Percentiles rank a stretch among this genome's conserved stretches.
Conservation (phyloP, 2,113 vertebrate genomes). For the Monopterus albus region DNA sequence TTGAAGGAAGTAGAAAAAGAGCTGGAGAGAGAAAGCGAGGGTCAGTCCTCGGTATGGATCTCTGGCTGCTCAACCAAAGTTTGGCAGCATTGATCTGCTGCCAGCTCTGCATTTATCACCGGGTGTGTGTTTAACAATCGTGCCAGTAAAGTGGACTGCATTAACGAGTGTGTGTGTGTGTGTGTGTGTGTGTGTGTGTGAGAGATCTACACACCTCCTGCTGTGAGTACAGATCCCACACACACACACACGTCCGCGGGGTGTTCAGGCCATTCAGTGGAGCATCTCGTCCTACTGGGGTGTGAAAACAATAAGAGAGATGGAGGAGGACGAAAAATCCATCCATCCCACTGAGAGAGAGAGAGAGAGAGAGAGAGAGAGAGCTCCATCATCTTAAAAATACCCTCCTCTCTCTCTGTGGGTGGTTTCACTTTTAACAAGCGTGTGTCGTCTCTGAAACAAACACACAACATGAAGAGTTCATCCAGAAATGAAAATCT, state of each 20-base stretch:
- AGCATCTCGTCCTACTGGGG: conserved; percentile 64
- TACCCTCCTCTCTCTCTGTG: conserved; percentile 39
- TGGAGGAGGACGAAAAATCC: conserved; percentile 66
- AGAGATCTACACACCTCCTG: conserved; percentile 30
- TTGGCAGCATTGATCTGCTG: conserved; percentile 96
- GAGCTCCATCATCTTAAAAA: conserved; percentile 52
- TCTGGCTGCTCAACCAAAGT: conserved; percentile 97
- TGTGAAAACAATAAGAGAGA: conserved; percentile 76
- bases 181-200: conserved; percentile 73
- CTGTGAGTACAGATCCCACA: conserved; percentile 39
- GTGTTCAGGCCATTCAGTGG: conserved; percentile 62
- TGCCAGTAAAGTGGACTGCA: conserved; percentile 25
- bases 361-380: not conserved
- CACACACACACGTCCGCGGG: conserved; percentile 48
- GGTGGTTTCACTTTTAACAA: conserved; percentile 56
- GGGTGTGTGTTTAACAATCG: conserved; percentile 76
- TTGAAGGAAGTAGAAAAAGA: not conserved
- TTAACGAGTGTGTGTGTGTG: conserved; percentile 45
- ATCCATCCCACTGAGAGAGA: conserved; percentile 59
- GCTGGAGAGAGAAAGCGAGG: conserved; percentile 60
- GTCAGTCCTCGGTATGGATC: conserved; percentile 91
- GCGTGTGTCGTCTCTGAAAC: conserved; percentile 4
- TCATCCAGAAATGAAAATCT: conserved; percentile 9
- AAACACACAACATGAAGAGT: conserved; percentile 37
- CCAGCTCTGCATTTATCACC: conserved; percentile 87